Base-by-base conservation (phyloP, 23 tunicate genomes). In the Corella eumyota region DNA sequence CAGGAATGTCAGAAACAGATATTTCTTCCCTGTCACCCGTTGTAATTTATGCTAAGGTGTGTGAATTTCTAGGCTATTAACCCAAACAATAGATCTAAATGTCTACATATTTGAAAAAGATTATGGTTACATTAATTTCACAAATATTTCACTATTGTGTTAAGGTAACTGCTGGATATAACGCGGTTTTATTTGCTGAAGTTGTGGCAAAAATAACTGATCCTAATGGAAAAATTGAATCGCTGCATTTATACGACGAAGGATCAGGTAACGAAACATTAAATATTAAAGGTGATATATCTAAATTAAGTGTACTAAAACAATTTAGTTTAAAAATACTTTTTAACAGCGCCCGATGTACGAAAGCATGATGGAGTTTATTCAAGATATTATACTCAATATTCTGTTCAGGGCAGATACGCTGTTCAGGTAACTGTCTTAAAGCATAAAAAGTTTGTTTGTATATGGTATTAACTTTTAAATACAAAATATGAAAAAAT, bases 21-120 rank as follows among this genome's bases (percentile, higher is more conserved):
- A 61, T 72, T 1, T n/a, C 72, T 22, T 33, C 34, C 44, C 34
- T 44, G 1, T 4, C 58, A 20, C 80, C 90, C 4, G 23, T 75
- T 44, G 90, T 71, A 22, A 67, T 79, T 6, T 71, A 79, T 46
- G 90, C 90, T 0, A 71, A 62, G 61, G 90, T 78, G 32, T 56
- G 54, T 19, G 25, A 2, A 2, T n/a, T n/a, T n/a, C n/a, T n/a
- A n/a, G n/a, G n/a, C n/a, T n/a, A n/a, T n/a, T n/a, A n/a, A n/a
- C n/a, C n/a, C n/a, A n/a, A n/a, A n/a, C n/a, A n/a, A n/a, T n/a
- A n/a, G n/a, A n/a, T n/a, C n/a, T n/a, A n/a, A n/a, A n/a, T n/a
- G n/a, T n/a, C n/a, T n/a, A n/a, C n/a, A n/a, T n/a, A n/a, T n/a
- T n/a, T n/a, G n/a, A n/a, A n/a, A 19, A 0, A 45, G n/a, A 20